Base-by-base conservation (phyloP, 1,140 invertebrate species). In the Palaemon carinicauda region DNA sequence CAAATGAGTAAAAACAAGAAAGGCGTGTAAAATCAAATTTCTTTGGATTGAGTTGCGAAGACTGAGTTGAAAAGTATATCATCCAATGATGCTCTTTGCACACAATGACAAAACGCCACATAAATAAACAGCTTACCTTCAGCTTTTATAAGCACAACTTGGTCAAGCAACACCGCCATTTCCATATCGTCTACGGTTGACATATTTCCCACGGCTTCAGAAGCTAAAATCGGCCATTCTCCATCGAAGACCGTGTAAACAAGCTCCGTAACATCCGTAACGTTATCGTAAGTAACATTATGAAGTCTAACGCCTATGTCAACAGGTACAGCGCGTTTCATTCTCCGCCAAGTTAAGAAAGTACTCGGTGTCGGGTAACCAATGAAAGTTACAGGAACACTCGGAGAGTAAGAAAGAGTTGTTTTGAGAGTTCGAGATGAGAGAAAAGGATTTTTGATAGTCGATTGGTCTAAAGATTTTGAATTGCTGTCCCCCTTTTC, bases 171-270 rank as follows among this genome's bases (percentile, higher is more conserved):
- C 24, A 86, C 56, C 19, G 83, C 83, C 82, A 85, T 60, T 52
- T 86, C 84, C 77, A 80, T 79, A n/a, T 79, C 77, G 50, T 86
- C 29, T 27, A 86, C 77, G n/a, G 29, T 52, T n/a, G 77, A 41
- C 77, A 80, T 80, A 51, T 52, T 41, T 10, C 3, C 50, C 14
- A 86, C 84, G 4, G 84, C 84, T 4, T 86, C 84, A n/a, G 9
- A 24, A n/a, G 84, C 84, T 51, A 86, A 65, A 4, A 86, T 73
- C 51, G 84, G 84, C 27, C 54, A 60, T n/a, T 71, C 60, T 15
- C 65, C 77, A 19, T 86, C 84, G 21, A 86, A 86, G 41, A 86
- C 84, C 1, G 84, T 65, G 50, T 86, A 86, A 51, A 86, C 78
- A 31, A 86, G 78, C 84, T 86, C 84, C 27, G 84, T 86, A 50